Conservation (phyloP, 2,113 vertebrate species). For the Leucoraja erinaceus region DNA sequence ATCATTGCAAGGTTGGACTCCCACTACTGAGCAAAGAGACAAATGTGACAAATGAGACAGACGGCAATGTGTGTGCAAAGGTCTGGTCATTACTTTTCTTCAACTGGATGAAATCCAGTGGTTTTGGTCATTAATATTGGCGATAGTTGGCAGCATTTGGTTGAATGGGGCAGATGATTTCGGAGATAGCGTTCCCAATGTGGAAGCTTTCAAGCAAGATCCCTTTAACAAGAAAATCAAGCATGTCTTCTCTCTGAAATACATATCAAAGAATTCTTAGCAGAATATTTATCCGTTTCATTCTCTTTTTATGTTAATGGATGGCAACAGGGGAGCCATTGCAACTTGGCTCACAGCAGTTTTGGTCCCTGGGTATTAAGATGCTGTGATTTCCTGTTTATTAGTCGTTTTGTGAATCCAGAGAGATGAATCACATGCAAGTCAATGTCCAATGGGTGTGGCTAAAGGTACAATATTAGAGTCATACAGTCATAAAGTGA, state of each 20-base stretch:
- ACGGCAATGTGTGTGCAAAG: too few relatives aligned
- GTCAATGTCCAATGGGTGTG: background rate
- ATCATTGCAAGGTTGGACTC: too few relatives aligned
- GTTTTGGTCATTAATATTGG: too few relatives aligned
- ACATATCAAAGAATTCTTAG: background rate
- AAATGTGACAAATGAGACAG: too few relatives aligned
- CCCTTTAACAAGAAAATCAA: background rate
- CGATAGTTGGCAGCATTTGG: too few relatives aligned
- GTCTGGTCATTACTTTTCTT: too few relatives aligned
- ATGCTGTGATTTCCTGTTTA: background rate
- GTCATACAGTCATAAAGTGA: too few relatives aligned
- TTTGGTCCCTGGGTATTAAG: background rate
- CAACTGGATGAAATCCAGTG: too few relatives aligned
- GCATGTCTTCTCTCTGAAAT: background rate
- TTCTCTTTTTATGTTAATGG: background rate
- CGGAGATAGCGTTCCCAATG: background rate
- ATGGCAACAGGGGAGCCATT: background rate
- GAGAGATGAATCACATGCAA: background rate
- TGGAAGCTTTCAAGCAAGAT: background rate
- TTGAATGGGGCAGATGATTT: too few relatives aligned
- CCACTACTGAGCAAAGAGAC: too few relatives aligned
- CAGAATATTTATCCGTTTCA: background rate
- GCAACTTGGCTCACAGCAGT: background rate
- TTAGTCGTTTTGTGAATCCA: background rate
- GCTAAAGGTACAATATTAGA: too few relatives aligned